Evolutionary conservation across 2,113 vertebrate species (phyloP).

Genomic region (Aspidoscelis tigris): DNA sequence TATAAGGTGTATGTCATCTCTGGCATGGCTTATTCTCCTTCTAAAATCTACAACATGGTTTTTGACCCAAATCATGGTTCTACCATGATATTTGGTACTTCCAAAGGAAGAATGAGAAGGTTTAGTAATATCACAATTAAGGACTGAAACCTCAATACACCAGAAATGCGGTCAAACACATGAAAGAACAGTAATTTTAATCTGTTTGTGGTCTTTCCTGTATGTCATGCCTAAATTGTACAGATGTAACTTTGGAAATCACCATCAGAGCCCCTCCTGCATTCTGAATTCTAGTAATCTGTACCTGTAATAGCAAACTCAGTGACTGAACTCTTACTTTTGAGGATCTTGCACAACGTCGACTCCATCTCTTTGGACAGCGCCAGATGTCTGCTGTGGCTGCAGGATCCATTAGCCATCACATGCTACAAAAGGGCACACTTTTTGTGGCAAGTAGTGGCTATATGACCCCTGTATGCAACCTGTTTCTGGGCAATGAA

Average conservation of each 20-base stretch:
- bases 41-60: constrained; percentile 24
- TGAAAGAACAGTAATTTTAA: constrained; percentile 56
- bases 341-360: no score
- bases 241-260: constrained; percentile 23
- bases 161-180: constrained; percentile 50
- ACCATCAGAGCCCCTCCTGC: background rate
- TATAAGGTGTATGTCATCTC: background rate
- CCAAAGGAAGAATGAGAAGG: background rate
- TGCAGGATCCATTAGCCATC: no score
- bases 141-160: constrained; percentile 46
- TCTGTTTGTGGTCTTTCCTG: constrained; percentile 51
- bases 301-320: no score
- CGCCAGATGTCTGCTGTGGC: no score
- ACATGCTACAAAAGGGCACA: no score
- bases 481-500: no score
- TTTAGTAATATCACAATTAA: constrained; percentile 62
- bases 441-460: no score
- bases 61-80: background rate
- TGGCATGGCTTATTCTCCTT: background rate
- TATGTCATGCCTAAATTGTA: constrained; percentile 46
- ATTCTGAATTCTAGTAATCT: background rate
- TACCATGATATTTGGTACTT: constrained; percentile 4
- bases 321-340: no score
- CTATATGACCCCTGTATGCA: no score
- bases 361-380: no score